Evolutionary conservation across 2,797 vertebrate species (phyloP).

Genomic region (Coregonus ussuriensis): DNA sequence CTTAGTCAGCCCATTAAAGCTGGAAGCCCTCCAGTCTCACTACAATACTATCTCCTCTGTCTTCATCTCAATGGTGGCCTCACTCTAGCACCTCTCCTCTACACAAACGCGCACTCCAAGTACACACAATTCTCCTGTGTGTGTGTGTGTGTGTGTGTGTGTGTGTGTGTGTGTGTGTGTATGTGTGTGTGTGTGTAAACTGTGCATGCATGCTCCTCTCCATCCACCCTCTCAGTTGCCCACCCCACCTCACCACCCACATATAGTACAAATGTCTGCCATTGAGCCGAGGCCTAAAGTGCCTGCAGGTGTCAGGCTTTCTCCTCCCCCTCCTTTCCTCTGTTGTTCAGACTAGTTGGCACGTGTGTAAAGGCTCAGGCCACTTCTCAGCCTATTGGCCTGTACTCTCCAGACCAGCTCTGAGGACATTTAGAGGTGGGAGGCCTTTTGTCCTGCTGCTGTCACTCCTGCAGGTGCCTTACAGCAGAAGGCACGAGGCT

Average conservation of each 20-base stretch:
- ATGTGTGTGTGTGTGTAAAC: conserved; percentile 4
- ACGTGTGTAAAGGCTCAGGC: conserved; percentile 69
- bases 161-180: conserved; percentile 19
- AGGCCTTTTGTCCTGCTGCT: conserved; percentile 68
- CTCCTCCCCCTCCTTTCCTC: conserved; percentile 34
- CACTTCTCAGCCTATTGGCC: conserved; percentile 73
- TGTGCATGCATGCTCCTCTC: not conserved
- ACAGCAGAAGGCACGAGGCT: conserved; percentile 65
- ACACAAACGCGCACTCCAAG: not conserved
- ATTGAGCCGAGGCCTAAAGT: conserved; percentile 69
- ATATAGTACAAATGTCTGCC: conserved; percentile 51
- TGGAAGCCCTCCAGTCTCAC: not conserved
- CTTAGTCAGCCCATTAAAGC: conserved; percentile 43
- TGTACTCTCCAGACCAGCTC: conserved; percentile 56
- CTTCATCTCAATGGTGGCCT: conserved; percentile 23
- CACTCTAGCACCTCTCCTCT: not conserved
- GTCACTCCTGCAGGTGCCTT: conserved; percentile 81
- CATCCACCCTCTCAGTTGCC: conserved; percentile 25
- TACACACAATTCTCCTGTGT: not conserved
- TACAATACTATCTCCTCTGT: conserved; percentile 26
- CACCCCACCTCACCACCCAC: conserved; percentile 22
- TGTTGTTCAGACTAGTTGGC: conserved; percentile 66
- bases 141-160: conserved; percentile 1
- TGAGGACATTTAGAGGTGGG: conserved; percentile 58
- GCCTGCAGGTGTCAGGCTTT: conserved; percentile 75